Evolutionary conservation across 2,888 invertebrate species (phyloP).

Genomic region (Drosophila kuntzei): DNA sequence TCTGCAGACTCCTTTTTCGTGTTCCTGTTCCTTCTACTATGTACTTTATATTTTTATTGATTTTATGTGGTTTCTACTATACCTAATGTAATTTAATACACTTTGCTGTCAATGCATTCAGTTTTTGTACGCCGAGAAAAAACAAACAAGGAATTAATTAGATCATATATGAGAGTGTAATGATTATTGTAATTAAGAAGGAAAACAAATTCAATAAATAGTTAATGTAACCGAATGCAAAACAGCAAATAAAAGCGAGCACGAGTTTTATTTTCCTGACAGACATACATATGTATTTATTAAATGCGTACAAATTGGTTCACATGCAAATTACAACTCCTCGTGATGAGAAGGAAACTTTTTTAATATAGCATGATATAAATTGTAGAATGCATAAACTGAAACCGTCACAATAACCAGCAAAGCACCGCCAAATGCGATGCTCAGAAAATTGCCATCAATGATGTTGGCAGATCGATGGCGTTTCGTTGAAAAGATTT

Average conservation of each 20-base stretch:
- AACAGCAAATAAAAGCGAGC: conserved; percentile 56
- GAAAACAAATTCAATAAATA: conserved; percentile 66
- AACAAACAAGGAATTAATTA: conserved; percentile 24
- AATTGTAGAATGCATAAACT: conserved; percentile 93
- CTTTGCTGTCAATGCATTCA: conserved; percentile 75
- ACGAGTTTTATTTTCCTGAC: conserved; percentile 11
- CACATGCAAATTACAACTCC: conserved; percentile 88
- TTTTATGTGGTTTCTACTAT: conserved; percentile 19
- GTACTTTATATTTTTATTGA: conserved; percentile 7
- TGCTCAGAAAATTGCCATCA: conserved; percentile 91
- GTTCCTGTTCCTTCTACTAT: conserved; percentile 35
- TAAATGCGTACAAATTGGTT: conserved; percentile 44
- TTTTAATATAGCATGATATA: conserved; percentile 92
- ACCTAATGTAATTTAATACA: conserved; percentile 32
- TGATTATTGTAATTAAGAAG: conserved; percentile 58
- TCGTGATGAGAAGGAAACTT: conserved; percentile 93
- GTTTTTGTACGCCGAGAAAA: conserved; percentile 26
- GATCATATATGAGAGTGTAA: conserved; percentile 18
- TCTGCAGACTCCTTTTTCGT: conserved; percentile 18
- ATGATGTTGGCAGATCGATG: conserved; percentile 88
- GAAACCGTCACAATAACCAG: conserved; percentile 92
- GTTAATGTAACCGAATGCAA: conserved; percentile 72
- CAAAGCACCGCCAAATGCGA: conserved; percentile 92
- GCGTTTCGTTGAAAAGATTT: conserved; percentile 84
- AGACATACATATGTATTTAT: conserved; percentile 13